A percentile compares a stretch with the other conserved stretches of the same genome.
Evolutionary conservation across 2,113 vertebrate species (phyloP).

Genomic region (Saccopteryx bilineata): DNA sequence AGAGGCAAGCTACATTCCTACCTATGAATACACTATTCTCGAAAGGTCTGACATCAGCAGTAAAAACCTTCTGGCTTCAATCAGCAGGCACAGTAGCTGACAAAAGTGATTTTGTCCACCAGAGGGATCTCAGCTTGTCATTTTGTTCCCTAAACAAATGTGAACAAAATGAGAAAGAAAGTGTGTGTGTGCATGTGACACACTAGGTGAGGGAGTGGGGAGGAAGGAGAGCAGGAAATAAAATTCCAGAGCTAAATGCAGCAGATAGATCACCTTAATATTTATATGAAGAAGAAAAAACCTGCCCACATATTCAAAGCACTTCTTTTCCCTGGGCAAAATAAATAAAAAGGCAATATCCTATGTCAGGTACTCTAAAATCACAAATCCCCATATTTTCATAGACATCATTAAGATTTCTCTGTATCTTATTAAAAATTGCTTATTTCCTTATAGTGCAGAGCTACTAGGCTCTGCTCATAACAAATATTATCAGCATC

Average conservation of each 20-base stretch:
- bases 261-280: neutral
- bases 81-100: neutral
- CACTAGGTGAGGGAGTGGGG: neutral
- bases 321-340: constrained; percentile 30
- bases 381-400: neutral
- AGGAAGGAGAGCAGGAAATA: neutral
- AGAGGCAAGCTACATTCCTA: neutral
- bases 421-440: constrained; percentile 47
- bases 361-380: constrained; percentile 26
- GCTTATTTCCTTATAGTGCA: constrained; percentile 3
- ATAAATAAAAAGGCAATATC: constrained; percentile 48
- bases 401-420: constrained; percentile 49
- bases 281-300: neutral
- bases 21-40: neutral
- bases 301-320: neutral
- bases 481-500: neutral
- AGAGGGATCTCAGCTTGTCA: constrained; percentile 68
- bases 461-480: neutral
- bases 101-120: constrained; percentile 71
- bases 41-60: neutral
- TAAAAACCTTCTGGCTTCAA: neutral
- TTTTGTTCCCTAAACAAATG: constrained; percentile 5
- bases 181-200: neutral
- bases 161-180: neutral
- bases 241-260: neutral